Conservation (phyloP, 2,113 vertebrate genomes). For the Harpagus bidentatus region DNA sequence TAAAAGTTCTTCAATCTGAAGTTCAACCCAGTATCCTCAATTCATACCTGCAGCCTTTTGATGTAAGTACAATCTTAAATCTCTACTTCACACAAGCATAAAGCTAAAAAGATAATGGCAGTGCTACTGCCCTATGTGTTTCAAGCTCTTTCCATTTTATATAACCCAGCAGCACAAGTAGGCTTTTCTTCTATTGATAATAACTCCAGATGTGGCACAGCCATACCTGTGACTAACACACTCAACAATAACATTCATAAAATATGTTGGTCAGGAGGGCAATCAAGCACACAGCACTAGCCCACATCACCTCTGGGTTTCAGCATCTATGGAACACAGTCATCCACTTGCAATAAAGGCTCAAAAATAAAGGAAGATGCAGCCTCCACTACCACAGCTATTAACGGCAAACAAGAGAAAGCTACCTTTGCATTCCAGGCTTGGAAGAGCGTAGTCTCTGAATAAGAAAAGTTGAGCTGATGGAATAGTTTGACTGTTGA, state of each 20-base stretch:
- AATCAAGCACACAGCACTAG: neutral
- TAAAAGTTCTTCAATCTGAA: neutral
- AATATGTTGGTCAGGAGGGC: slow-evolving; percentile 52
- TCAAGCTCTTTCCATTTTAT: neutral
- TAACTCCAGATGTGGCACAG: slow-evolving; percentile 26
- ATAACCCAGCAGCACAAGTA: slow-evolving; percentile 30
- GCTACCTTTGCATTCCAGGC: neutral
- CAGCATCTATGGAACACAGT: neutral
- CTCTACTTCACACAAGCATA: neutral
- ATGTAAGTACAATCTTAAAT: neutral
- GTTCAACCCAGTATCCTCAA: neutral
- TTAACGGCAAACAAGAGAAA: neutral
- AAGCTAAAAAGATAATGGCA: neutral
- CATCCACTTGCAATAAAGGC: neutral
- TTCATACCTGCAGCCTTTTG: neutral
- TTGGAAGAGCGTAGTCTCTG: neutral
- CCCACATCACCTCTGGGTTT: slow-evolving; percentile 7
- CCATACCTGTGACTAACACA: slow-evolving; percentile 28
- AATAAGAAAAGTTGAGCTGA: neutral
- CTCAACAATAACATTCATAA: slow-evolving; percentile 32
- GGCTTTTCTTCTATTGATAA: slow-evolving; percentile 18
- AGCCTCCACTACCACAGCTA: neutral
- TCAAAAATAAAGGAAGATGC: neutral
- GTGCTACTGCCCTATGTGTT: neutral
- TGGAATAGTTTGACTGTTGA: neutral